Evolutionary conservation across 2,797 vertebrate genomes (phyloP), one percentile per base, ranked within the genome.

Genomic region (Picus viridis): DNA sequence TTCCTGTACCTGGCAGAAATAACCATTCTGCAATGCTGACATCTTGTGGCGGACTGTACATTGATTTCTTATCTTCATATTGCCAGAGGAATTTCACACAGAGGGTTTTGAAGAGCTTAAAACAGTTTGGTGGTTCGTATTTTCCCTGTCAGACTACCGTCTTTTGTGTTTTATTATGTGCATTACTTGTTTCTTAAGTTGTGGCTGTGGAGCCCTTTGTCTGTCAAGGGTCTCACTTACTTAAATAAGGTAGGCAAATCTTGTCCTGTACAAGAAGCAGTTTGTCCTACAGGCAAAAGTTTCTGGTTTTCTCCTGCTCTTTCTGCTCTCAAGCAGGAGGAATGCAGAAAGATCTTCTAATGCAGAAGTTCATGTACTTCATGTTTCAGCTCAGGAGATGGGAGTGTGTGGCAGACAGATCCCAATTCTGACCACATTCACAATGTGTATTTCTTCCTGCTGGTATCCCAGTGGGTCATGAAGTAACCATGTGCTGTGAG

Each of bases 11-110:
- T 27, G 27, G 30, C 4, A 79, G 34, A 24, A 83, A 58, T 45
- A 91, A 86, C 68, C 24, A 13, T 73, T 96, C 83, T 86, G 77
- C 96, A 96, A 91, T 94, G 89, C 94, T 95, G 96, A 95, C 96
- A 95, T 54, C 96, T 95, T 74, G 93, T 92, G 96, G 96, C 47
- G 16, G 71, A 29, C 12, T n/a, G 29, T 30, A 76, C 27, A 49
- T 7, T 12, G n/a, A 18, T 14, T 45, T 54, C 43, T 67, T 19
- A 20, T 8, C 32, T 73, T 26, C 4, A 2, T 34, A 17, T 5
- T 18, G 29, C 45, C 36, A 29, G 47, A 75, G 27, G 59, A 61
- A 61, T 72, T 77, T 69, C 76, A 63, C 26, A 12, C 12, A 26
- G 20, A n/a, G 7, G 2, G 62, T 14, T 15, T 49, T 43, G 34